Percentiles rank a stretch among this genome's conserved stretches.
Evolutionary conservation across 2,797 vertebrate species (phyloP).

Genomic region (Mormyrops boulengeri): DNA sequence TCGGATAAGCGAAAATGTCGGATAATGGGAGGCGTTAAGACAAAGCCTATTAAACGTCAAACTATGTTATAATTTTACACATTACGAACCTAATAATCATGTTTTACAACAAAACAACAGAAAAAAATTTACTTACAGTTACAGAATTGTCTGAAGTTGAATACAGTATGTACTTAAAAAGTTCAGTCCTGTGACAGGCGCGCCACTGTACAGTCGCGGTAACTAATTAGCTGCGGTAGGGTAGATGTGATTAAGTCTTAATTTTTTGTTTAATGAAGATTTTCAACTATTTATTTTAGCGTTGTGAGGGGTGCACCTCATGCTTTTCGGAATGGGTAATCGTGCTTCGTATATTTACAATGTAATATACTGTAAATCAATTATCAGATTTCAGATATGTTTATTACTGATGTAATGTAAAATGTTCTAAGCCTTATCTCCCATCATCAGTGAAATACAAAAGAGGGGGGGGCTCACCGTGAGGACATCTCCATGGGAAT

Average conservation of each 20-base stretch:
- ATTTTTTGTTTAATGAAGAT: not conserved
- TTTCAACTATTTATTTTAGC: not conserved
- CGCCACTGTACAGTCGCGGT: too few species aligned
- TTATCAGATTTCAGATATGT: not conserved
- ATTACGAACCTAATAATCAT: too few species aligned
- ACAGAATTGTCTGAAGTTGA: too few species aligned
- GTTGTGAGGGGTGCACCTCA: not conserved
- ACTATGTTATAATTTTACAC: too few species aligned
- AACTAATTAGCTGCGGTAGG: too few species aligned
- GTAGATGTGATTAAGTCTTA: not conserved
- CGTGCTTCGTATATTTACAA: not conserved
- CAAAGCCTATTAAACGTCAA: too few species aligned
- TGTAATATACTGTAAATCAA: not conserved
- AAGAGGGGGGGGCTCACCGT: not conserved
- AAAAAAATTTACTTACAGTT: too few species aligned
- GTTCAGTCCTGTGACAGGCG: too few species aligned
- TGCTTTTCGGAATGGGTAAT: not conserved
- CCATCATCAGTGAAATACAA: not conserved
- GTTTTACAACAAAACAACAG: too few species aligned
- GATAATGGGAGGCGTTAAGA: too few species aligned
- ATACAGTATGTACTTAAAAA: too few species aligned
- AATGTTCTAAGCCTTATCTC: not conserved
- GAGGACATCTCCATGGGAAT: not conserved
- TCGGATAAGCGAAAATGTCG: too few species aligned
- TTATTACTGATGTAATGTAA: not conserved